phyloP scores from a whole-genome alignment of 37 sponge, comb jelly and placozoan genomes.

The Spongilla lacustris region DNA sequence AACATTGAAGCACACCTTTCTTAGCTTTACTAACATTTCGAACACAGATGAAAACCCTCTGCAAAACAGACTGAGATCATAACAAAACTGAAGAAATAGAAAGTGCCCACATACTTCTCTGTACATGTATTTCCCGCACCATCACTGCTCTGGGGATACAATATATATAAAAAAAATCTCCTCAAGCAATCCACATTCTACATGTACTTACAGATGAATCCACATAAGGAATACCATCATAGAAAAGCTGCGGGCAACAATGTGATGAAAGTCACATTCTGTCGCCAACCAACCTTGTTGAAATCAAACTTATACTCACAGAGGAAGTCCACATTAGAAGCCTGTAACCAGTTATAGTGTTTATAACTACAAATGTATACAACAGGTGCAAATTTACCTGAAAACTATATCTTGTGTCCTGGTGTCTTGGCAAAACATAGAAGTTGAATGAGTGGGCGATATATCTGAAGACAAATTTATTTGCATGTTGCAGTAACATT shows the following conservation, averaged over 20 bases:
- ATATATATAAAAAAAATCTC: background rate
- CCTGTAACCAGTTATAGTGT: slow-evolving; percentile 41
- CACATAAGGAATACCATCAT: slow-evolving; percentile 70
- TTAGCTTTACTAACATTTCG: slow-evolving; percentile 31
- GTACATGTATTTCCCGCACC: background rate
- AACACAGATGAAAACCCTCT: slow-evolving; percentile 71
- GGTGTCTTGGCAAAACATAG: slow-evolving; percentile 48
- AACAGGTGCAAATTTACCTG: background rate
- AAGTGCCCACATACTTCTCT: background rate
- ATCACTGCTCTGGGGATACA: background rate
- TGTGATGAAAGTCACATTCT: background rate
- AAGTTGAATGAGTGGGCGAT: slow-evolving; percentile 68
- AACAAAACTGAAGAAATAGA: background rate
- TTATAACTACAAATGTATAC: too few relatives aligned
- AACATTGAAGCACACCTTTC: slow-evolving; percentile 58
- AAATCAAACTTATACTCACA: slow-evolving; percentile 70
- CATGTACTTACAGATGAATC: background rate
- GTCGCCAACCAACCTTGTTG: slow-evolving; percentile 37
- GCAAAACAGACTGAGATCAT: too few relatives aligned
- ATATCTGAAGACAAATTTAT: background rate
- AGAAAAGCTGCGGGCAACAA: slow-evolving; percentile 24
- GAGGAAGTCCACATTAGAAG: slow-evolving; percentile 65
- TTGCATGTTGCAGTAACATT: too few relatives aligned
- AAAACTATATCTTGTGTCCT: slow-evolving; percentile 10
- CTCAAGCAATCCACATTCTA: too few relatives aligned